Evolutionary conservation across 2,888 invertebrate genomes (phyloP).

Genomic region (Stegophylla sp.): DNA sequence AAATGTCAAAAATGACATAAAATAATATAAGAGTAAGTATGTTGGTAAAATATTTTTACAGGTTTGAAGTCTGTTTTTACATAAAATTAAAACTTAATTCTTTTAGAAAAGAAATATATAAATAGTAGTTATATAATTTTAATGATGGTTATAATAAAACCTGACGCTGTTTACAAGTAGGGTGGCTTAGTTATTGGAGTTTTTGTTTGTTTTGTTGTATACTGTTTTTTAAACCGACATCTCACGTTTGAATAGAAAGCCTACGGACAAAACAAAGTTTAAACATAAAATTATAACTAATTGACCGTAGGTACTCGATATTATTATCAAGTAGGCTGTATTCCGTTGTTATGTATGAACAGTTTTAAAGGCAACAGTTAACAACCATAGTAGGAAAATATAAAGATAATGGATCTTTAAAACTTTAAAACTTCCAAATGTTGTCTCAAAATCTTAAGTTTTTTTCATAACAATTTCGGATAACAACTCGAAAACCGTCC

Average conservation of each 20-base stretch:
- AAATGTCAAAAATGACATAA: no score
- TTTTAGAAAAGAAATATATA: no score
- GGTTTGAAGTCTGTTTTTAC: no score
- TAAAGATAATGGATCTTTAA: constrained; percentile 1
- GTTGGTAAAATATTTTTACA: background rate
- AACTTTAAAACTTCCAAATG: constrained; percentile 28
- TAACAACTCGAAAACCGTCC: background rate
- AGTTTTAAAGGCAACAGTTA: constrained; percentile 13
- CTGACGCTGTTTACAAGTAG: constrained; percentile 3
- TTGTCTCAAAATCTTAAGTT: constrained; percentile 15
- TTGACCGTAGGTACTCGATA: constrained; percentile 30
- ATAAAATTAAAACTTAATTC: no score
- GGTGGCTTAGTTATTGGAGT: constrained; percentile 9
- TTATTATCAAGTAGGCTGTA: constrained; percentile 20
- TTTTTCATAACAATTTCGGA: background rate
- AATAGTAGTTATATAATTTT: background rate
- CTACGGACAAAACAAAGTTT: constrained; percentile 33
- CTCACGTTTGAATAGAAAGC: constrained; percentile 20
- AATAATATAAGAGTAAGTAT: background rate
- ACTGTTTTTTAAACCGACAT: constrained; percentile 11
- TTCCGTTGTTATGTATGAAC: background rate
- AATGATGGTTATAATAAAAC: background rate
- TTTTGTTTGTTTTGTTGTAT: constrained; percentile 32
- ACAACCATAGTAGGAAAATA: constrained; percentile 15
- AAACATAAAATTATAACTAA: constrained; percentile 32